Conservation (phyloP, 2,888 invertebrate species). For the Pterostichus niger region DNA sequence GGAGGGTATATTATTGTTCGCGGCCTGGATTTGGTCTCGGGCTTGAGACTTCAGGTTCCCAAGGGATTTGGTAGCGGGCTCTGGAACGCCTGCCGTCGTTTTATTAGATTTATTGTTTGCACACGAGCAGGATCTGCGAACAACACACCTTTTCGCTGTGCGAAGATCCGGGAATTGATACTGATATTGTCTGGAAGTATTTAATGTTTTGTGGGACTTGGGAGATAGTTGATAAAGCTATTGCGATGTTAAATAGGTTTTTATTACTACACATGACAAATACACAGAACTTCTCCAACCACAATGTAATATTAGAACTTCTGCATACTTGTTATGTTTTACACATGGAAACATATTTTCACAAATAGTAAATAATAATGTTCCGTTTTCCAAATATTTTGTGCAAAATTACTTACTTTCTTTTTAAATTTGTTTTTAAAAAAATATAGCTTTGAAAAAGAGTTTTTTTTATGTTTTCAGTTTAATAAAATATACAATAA, state of each 20-base stretch:
- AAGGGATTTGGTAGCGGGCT: slow-evolving; percentile 6
- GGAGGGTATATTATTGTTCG: slow-evolving; percentile 31
- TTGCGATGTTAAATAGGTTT: not conserved
- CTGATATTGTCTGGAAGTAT: slow-evolving; percentile 29
- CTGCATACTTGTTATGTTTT: too few relatives aligned
- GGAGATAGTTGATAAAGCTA: not conserved
- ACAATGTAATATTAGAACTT: too few relatives aligned
- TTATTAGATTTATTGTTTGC: slow-evolving; percentile 44
- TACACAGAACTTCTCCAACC: too few relatives aligned
- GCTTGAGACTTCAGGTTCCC: slow-evolving; percentile 12
- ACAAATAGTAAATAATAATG: too few relatives aligned
- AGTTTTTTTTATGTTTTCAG: too few relatives aligned
- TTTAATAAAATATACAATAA: too few relatives aligned
- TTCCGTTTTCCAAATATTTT: too few relatives aligned
- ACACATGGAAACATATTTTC: too few relatives aligned
- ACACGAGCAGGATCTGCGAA: slow-evolving; percentile 7
- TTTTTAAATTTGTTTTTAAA: too few relatives aligned
- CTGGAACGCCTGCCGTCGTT: slow-evolving; percentile 16
- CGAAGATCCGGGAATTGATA: slow-evolving; percentile 22
- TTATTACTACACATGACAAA: not conserved
- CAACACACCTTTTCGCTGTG: slow-evolving; percentile 15
- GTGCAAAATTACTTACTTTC: too few relatives aligned
- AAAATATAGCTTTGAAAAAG: too few relatives aligned
- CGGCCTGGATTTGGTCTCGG: slow-evolving; percentile 31
- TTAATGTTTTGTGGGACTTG: slow-evolving; percentile 13